Percentiles rank a stretch among this genome's conserved stretches.
Conservation (phyloP, 2,113 vertebrate species). For the Rhea pennata region DNA sequence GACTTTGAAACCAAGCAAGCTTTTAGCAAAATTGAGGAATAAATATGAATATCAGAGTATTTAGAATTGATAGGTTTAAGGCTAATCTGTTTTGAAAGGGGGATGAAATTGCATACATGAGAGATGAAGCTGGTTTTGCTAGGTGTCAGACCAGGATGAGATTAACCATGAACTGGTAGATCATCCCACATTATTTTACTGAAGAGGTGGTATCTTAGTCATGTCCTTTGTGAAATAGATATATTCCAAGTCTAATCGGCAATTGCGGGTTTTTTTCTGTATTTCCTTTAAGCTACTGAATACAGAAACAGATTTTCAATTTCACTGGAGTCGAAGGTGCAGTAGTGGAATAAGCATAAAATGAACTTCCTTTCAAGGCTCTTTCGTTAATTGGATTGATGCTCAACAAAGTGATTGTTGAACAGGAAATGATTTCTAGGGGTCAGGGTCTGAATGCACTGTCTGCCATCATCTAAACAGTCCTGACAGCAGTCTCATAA, state of each 20-base stretch:
- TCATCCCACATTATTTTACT: background rate
- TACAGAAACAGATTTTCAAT: background rate
- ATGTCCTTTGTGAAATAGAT: background rate
- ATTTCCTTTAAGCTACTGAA: background rate
- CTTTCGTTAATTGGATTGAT: background rate
- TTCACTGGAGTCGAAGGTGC: background rate
- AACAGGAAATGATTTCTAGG: background rate
- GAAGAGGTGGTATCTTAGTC: background rate
- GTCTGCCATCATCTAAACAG: background rate
- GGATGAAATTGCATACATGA: no score
- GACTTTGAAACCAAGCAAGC: background rate
- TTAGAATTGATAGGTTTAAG: background rate
- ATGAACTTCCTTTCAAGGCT: background rate
- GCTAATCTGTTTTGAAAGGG: background rate
- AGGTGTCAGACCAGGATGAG: background rate
- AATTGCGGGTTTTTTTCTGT: background rate
- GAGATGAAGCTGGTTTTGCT: background rate
- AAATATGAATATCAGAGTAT: background rate
- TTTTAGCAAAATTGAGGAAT: background rate
- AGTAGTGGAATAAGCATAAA: background rate
- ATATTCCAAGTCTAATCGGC: background rate
- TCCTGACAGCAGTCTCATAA: background rate
- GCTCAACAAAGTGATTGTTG: background rate
- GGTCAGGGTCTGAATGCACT: background rate
- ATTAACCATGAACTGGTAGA: background rate